Evolutionary conservation across 2,888 invertebrate species (phyloP).

Genomic region (Marasmarcha lunaedactyla): DNA sequence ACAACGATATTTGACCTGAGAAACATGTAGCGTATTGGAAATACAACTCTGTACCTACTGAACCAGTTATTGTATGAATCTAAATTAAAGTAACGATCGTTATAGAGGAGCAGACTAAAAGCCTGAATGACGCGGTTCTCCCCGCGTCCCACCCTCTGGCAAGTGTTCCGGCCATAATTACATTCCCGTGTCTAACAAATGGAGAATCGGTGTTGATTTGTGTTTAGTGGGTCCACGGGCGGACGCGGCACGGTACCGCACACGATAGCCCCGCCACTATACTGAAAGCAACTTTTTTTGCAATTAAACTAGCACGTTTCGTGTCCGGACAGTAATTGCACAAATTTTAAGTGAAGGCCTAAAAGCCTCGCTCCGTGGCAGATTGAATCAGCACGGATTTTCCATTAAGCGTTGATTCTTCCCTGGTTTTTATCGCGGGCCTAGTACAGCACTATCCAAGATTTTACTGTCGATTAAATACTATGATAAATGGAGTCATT

Average conservation of each 20-base stretch:
- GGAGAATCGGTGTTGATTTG: slow-evolving; percentile 74
- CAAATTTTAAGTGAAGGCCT: slow-evolving; percentile 52
- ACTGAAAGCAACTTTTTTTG: neutral
- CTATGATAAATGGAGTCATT: slow-evolving; percentile 1
- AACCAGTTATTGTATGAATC: slow-evolving; percentile 24
- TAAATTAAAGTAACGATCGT: slow-evolving; percentile 60
- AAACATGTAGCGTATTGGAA: too few species aligned
- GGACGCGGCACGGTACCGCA: slow-evolving; percentile 19
- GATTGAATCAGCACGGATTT: slow-evolving; percentile 65
- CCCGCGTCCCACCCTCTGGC: slow-evolving; percentile 31
- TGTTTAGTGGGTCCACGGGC: slow-evolving; percentile 60
- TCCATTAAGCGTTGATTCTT: slow-evolving; percentile 51
- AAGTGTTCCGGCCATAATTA: slow-evolving; percentile 70
- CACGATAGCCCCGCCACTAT: neutral
- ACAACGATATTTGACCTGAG: neutral
- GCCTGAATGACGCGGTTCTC: slow-evolving; percentile 53
- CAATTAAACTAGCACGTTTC: neutral
- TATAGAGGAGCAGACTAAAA: slow-evolving; percentile 60
- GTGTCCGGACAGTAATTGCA: slow-evolving; percentile 32
- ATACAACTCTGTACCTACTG: neutral
- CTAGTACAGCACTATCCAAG: slow-evolving; percentile 12
- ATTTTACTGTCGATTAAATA: slow-evolving; percentile 17
- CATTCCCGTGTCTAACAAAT: slow-evolving; percentile 73
- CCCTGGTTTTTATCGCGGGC: slow-evolving; percentile 21
- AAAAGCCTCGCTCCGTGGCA: slow-evolving; percentile 52